phyloP scores from a whole-genome alignment of 2,113 vertebrate species.

The Colossoma macropomum region DNA sequence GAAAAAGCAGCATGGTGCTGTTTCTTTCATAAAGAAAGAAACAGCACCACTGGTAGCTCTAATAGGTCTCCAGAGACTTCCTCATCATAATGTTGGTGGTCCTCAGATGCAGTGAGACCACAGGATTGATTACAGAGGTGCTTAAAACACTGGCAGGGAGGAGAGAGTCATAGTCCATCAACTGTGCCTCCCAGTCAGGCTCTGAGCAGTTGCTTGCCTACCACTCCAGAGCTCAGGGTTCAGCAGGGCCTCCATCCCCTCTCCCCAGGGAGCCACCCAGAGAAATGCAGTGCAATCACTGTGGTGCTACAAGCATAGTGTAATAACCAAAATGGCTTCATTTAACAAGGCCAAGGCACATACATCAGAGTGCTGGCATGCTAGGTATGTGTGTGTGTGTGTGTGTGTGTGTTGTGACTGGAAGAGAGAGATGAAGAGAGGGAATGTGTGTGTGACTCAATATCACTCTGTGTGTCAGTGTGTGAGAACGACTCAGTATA shows the following conservation, averaged over 20 bases:
- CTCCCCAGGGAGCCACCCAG: slow-evolving; percentile 35
- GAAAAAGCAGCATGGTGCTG: no score
- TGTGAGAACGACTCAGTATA: not conserved
- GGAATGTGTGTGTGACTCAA: not conserved
- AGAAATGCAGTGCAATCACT: slow-evolving; percentile 46
- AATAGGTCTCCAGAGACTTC: not conserved
- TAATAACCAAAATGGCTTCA: slow-evolving; percentile 54
- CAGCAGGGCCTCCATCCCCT: slow-evolving; percentile 18
- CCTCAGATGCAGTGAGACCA: not conserved
- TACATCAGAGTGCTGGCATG: slow-evolving; percentile 41
- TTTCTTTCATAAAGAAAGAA: not conserved
- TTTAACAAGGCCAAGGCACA: slow-evolving; percentile 44
- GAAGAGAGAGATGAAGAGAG: not conserved
- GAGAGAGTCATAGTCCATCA: slow-evolving; percentile 11
- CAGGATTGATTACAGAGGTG: slow-evolving; percentile 27
- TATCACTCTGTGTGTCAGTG: not conserved
- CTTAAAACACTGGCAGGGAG: slow-evolving; percentile 30
- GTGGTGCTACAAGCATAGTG: slow-evolving; percentile 34
- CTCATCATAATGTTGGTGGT: slow-evolving; percentile 6
- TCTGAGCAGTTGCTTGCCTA: not conserved
- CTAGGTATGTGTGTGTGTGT: not conserved
- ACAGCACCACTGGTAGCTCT: slow-evolving; percentile 27
- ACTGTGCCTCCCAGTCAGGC: slow-evolving; percentile 5
- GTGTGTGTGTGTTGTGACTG: slow-evolving; percentile 11
- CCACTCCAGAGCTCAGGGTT: not conserved